Evolutionary conservation across 2,113 vertebrate species (phyloP).

Genomic region (Plecotus auritus): DNA sequence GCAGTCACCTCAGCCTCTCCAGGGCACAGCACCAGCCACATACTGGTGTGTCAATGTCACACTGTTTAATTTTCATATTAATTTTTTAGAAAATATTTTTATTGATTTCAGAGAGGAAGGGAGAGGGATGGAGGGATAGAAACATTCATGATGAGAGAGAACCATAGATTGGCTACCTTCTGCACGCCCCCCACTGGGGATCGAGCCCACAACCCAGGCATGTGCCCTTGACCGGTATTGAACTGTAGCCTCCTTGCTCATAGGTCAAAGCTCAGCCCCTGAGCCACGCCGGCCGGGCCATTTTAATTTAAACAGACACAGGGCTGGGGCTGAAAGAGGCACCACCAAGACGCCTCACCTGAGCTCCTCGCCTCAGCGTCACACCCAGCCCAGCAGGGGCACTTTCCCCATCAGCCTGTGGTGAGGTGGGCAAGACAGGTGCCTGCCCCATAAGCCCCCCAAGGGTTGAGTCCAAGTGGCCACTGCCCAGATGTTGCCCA

Average conservation of each 20-base stretch:
- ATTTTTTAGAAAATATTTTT: no score
- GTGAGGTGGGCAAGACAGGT: background rate
- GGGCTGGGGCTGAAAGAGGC: background rate
- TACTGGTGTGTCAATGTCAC: no score
- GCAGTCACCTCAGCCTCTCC: background rate
- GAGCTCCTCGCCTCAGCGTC: background rate
- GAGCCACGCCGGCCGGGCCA: no score
- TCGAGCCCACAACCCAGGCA: no score
- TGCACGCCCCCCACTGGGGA: no score
- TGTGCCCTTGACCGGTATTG: no score
- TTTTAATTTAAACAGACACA: background rate
- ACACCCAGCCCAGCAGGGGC: background rate
- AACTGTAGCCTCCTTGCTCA: no score
- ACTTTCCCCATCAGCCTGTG: background rate
- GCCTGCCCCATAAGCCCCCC: background rate
- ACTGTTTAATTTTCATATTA: background rate
- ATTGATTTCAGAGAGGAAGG: no score
- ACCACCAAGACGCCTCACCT: background rate
- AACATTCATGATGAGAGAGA: no score
- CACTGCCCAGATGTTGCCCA: background rate
- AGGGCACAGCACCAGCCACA: rapidly evolving
- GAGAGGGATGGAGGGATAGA: no score
- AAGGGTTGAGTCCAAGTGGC: background rate
- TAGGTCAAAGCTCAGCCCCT: no score
- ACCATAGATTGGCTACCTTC: no score